Evolutionary conservation across 2,113 vertebrate genomes (phyloP).

Genomic region (Oophaga pumilio): DNA sequence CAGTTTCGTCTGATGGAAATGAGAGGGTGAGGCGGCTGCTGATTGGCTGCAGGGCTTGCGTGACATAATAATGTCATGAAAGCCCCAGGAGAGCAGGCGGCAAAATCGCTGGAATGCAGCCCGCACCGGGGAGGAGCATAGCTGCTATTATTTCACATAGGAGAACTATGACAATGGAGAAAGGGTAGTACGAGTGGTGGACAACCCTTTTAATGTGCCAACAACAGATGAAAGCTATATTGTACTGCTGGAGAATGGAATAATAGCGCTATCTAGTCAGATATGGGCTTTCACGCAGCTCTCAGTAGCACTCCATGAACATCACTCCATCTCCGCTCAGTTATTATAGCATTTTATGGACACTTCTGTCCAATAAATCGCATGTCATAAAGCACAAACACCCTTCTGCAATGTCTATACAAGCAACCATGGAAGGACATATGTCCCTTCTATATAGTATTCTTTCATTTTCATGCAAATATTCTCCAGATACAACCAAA

Average conservation of each 20-base stretch:
- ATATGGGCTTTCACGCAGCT: background rate
- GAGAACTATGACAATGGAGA: no score
- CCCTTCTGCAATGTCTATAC: background rate
- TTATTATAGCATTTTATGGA: background rate
- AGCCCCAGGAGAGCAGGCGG: no score
- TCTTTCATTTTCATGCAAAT: background rate
- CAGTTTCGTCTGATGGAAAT: no score
- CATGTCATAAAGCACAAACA: background rate
- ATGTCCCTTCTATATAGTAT: background rate
- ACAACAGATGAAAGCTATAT: background rate
- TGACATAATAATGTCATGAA: no score
- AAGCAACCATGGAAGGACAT: background rate
- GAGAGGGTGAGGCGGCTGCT: no score
- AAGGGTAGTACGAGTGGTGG: no score
- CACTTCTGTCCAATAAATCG: background rate
- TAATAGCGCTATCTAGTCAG: background rate
- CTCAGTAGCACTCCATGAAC: no score
- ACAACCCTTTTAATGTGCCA: no score
- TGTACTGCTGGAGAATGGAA: background rate
- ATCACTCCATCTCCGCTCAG: background rate
- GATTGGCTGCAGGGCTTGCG: no score
- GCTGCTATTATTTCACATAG: no score
- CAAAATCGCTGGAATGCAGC: no score
- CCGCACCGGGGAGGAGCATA: no score
- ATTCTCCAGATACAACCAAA: constrained; percentile 31